Evolutionary conservation across 2,797 vertebrate genomes (phyloP), one percentile per base, ranked within the genome.

Genomic region (Australoheros facetus): DNA sequence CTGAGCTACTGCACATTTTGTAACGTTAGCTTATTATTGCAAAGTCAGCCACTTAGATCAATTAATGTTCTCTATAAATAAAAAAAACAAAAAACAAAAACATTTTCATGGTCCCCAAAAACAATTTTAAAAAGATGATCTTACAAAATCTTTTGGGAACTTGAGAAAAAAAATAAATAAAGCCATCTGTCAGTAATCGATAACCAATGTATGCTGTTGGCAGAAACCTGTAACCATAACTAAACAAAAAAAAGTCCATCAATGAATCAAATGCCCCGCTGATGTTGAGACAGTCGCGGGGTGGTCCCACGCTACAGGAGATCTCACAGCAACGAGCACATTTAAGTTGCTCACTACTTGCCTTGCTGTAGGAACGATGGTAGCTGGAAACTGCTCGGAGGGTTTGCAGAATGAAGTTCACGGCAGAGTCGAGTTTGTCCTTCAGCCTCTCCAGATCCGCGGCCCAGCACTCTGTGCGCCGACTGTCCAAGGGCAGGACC

Each of bases 351-450:
- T 17, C 42, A 30, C 45, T 34, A 82, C 90, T 12, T 78, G 91
- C 96, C 89, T 94, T 93, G 84, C 80, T 88, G 82, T 91, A 92
- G 81, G 85, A 83, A 21, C 55, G 87, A 71, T 95, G 92, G 88
- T 93, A 96, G 78, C 66, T 89, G 17, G 88, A 93, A 45, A 94
- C 91, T 0, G 89, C 91, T 66, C 85, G 73, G 23, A 96, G 92
- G 53, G 89, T 95, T 64, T 90, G 93, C 30, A 90, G 78, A 5
- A 87, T 90, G 1, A 86, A 77, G 21, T 87, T 81, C 16, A 94
- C 92, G 1, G 88, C 76, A 3, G 90, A 89, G 57, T 76, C 64
- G 2, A 96, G 90, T 11, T 83, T 85, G 4, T 94, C 83, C 73
- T 94, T 95, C 37, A 92, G 84, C 30, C 76, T 79, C 72, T 93